These are phyloP conservation scores for Trachymyrmex cornetzi DNA, from an alignment of 1,140 invertebrate species.

Conservation along the genomic window DNA sequence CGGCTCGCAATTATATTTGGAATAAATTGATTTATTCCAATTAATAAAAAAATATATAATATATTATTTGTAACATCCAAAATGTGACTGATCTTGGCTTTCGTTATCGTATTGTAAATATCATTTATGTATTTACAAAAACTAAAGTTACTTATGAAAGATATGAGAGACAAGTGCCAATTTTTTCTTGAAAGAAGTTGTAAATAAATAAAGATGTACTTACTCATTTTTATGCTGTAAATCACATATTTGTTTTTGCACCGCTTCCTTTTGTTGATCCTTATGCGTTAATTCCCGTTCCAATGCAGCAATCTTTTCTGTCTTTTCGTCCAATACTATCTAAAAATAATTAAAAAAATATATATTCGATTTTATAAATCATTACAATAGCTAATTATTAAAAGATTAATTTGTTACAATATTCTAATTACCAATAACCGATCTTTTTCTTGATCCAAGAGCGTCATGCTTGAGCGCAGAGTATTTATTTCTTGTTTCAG, in stretches of 20 bases:
- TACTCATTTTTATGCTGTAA: conserved; percentile 84
- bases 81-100: too few relatives aligned
- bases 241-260: conserved; percentile 82
- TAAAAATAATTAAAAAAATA: conserved; percentile 64
- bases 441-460: conserved; percentile 89
- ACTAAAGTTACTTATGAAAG: conserved; percentile 1
- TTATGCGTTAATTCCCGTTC: conserved; percentile 88
- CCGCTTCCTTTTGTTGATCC: conserved; percentile 78
- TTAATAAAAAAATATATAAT: too few relatives aligned
- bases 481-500: conserved; percentile 88
- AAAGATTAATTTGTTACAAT: not conserved
- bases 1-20: too few relatives aligned
- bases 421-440: conserved; percentile 85
- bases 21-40: too few relatives aligned
- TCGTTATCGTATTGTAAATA: conserved; percentile 63
- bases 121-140: conserved; percentile 7
- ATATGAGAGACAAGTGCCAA: conserved; percentile 53
- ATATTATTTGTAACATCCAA: too few relatives aligned
- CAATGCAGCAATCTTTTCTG: conserved; percentile 87
- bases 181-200: conserved; percentile 47
- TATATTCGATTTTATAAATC: conserved; percentile 22
- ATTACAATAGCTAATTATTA: not conserved
- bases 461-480: conserved; percentile 86
- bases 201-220: conserved; percentile 77
- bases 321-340: conserved; percentile 88